Evolutionary conservation across 1,140 invertebrate genomes (phyloP).

Genomic region (Nasonia vitripennis): DNA sequence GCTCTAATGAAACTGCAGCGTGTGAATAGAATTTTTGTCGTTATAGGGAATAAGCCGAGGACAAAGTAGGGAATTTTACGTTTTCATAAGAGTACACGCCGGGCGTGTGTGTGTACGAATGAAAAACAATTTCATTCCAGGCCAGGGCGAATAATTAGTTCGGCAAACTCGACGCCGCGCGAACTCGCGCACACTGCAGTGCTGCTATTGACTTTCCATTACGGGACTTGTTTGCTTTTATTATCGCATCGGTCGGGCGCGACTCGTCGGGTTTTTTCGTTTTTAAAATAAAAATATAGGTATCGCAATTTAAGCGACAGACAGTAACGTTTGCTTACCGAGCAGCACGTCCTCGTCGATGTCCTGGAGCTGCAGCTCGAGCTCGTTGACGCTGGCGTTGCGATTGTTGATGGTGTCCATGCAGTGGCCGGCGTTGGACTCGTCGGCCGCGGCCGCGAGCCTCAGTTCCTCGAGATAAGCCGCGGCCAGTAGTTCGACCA

Average conservation of each 20-base stretch:
- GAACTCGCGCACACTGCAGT: background rate
- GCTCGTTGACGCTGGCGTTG: constrained; percentile 57
- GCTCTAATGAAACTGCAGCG: too few species aligned
- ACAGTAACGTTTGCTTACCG: constrained; percentile 62
- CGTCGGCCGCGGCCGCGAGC: constrained; percentile 27
- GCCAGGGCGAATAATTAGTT: constrained; percentile 36
- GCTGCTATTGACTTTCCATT: constrained; percentile 15
- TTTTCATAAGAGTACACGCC: background rate
- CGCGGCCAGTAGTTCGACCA: constrained; percentile 70
- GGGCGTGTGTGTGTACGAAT: background rate
- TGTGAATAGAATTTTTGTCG: too few species aligned
- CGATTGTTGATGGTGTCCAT: constrained; percentile 58
- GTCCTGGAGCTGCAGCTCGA: constrained; percentile 58
- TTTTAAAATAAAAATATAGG: background rate
- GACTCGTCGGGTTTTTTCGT: background rate
- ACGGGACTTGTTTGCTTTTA: constrained; percentile 15
- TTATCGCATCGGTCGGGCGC: background rate
- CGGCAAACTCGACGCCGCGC: background rate
- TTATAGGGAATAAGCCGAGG: too few species aligned
- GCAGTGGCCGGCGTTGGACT: background rate
- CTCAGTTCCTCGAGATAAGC: constrained; percentile 65
- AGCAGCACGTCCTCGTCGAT: constrained; percentile 70
- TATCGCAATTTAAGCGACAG: too few species aligned
- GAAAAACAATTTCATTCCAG: constrained; percentile 40
- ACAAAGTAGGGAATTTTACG: background rate